Evolutionary conservation across 1,140 invertebrate species (phyloP).

Genomic region (Grapholita molesta): DNA sequence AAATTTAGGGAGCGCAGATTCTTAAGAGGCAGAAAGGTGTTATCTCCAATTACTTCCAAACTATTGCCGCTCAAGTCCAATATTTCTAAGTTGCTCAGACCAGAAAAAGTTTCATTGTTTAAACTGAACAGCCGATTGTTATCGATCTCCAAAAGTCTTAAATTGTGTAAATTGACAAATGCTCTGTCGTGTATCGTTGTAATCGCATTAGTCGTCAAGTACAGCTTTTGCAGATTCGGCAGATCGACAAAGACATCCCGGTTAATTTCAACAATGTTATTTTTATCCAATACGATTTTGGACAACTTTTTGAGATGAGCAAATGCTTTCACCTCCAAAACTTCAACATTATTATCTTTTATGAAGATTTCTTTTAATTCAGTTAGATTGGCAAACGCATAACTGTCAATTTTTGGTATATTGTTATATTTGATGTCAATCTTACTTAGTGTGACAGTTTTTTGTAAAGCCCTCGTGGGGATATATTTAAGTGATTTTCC

Average conservation of each 20-base stretch:
- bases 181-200: conserved; percentile 84
- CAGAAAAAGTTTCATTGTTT: conserved; percentile 84
- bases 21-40: conserved; percentile 85
- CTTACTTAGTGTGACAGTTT: conserved; percentile 80
- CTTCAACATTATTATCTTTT: conserved; percentile 82
- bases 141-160: conserved; percentile 84
- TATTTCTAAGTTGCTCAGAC: conserved; percentile 81
- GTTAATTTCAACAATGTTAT: conserved; percentile 84
- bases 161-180: conserved; percentile 81
- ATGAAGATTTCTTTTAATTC: conserved; percentile 83
- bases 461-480: conserved; percentile 82
- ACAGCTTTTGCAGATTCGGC: conserved; percentile 81
- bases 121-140: conserved; percentile 84
- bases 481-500: conserved; percentile 82
- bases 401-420: conserved; percentile 81
- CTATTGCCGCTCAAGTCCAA: conserved; percentile 84
- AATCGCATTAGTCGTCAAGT: conserved; percentile 85
- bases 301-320: conserved; percentile 81
- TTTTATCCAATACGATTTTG: conserved; percentile 83
- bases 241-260: conserved; percentile 85
- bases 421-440: conserved; percentile 85
- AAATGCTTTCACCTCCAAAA: conserved; percentile 82
- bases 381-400: conserved; percentile 84
- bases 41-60: conserved; percentile 85
- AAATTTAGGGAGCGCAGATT: conserved; percentile 83